These are phyloP conservation scores for Hirtodrosophila confusa DNA, from an alignment of 2,888 invertebrate genomes.

Conservation along the genomic window DNA sequence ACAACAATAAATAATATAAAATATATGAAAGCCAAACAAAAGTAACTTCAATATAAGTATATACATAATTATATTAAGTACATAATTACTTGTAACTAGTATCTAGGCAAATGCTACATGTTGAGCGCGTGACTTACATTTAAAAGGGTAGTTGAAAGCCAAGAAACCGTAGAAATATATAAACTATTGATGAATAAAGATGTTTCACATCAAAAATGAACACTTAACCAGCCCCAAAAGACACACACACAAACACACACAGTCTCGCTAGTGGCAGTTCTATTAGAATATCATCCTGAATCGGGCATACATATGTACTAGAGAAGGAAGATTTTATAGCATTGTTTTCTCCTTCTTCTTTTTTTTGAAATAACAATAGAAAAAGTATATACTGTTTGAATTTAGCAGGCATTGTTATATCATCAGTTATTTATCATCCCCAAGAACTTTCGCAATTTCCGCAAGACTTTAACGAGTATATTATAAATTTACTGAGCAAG, in stretches of 20 bases:
- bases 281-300: neutral
- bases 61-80: constrained; percentile 1
- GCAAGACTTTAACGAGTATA: too few relatives aligned
- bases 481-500: too few relatives aligned
- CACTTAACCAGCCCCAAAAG: constrained; percentile 1
- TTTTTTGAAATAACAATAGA: too few relatives aligned
- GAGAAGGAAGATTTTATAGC: too few relatives aligned
- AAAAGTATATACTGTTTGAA: too few relatives aligned
- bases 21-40: constrained; percentile 33
- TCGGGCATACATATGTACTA: too few relatives aligned
- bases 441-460: too few relatives aligned
- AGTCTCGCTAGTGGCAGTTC: neutral
- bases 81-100: constrained; percentile 31
- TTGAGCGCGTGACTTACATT: too few relatives aligned
- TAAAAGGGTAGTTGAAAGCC: too few relatives aligned
- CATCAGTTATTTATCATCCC: neutral
- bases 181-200: neutral
- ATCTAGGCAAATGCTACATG: constrained; percentile 26
- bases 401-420: constrained; percentile 1
- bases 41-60: constrained; percentile 46
- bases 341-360: too few relatives aligned
- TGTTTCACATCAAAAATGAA: neutral
- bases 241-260: constrained; percentile 8
- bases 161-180: constrained; percentile 15
- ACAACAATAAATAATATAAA: constrained; percentile 50